A percentile compares a stretch with the other conserved stretches of the same genome.
phyloP scores from a whole-genome alignment of 2,113 vertebrate species.

The Alligator mississippiensis region DNA sequence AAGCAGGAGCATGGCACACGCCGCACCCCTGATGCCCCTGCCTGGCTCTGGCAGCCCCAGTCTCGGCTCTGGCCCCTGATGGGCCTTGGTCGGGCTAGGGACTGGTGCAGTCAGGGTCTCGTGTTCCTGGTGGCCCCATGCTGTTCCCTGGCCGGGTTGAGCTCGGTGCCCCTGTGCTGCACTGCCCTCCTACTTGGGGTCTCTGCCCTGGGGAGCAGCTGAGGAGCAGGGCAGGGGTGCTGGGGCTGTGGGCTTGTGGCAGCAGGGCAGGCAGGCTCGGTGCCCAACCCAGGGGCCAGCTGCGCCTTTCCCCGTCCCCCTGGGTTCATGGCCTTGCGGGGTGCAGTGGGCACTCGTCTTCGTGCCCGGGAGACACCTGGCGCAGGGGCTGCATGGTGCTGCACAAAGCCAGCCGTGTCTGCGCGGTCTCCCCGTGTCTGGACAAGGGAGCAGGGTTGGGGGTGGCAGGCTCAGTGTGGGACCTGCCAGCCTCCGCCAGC shows the following conservation, averaged over 20 bases:
- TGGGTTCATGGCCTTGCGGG: too few species aligned
- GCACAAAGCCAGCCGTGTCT: too few species aligned
- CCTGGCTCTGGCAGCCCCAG: rapidly evolving
- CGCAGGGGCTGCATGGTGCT: too few species aligned
- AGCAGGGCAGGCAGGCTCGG: not conserved
- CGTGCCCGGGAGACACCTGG: too few species aligned
- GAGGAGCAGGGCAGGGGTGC: not conserved
- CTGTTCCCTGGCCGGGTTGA: too few species aligned
- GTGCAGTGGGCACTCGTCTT: too few species aligned
- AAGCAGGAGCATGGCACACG: not conserved
- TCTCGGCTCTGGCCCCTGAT: too few species aligned
- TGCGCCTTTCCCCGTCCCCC: not conserved
- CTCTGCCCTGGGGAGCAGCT: not conserved
- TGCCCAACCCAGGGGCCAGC: not conserved
- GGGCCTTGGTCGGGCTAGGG: not conserved
- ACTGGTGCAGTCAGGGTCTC: not conserved
- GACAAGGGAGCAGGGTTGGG: not conserved
- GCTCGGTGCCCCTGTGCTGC: not conserved
- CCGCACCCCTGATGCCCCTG: rapidly evolving
- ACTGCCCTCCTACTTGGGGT: not conserved
- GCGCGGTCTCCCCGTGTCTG: too few species aligned
- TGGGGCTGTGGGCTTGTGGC: not conserved
- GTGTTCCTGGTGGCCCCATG: too few species aligned
- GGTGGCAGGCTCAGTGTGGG: not conserved
- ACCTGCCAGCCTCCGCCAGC: not conserved